These are phyloP conservation scores for Raja brachyura DNA, from an alignment of 2,113 vertebrate species.

Conservation along the genomic window DNA sequence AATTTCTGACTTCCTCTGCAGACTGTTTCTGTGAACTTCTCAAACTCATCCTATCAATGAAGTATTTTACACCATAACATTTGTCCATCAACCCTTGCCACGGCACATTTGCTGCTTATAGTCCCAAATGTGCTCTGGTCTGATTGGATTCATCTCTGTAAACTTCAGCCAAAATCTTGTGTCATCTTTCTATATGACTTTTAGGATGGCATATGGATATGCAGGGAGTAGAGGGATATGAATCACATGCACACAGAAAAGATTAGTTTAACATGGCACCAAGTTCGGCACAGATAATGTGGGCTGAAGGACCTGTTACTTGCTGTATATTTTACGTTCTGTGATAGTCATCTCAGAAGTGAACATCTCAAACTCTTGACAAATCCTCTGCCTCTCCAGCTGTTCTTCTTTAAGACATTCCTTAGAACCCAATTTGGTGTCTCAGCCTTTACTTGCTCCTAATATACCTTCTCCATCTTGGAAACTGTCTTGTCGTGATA, in stretches of 20 bases:
- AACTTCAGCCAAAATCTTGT: too few species aligned
- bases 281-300: too few species aligned
- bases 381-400: not conserved
- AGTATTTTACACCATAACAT: not conserved
- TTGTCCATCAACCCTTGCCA: not conserved
- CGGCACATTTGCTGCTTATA: not conserved
- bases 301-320: too few species aligned
- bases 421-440: not conserved
- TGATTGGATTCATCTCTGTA: not conserved
- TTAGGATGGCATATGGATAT: too few species aligned
- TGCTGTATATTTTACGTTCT: too few species aligned
- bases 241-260: too few species aligned
- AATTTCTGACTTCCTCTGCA: not conserved
- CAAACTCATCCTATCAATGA: not conserved
- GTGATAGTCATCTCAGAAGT: too few species aligned
- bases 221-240: too few species aligned
- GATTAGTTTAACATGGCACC: too few species aligned
- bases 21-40: not conserved
- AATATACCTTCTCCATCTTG: not conserved
- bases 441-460: not conserved
- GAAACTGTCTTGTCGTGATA: not conserved
- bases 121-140: not conserved
- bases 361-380: not conserved
- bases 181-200: not conserved
- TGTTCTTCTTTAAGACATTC: not conserved